phyloP scores from a whole-genome alignment of 2,113 vertebrate species.

The Alligator mississippiensis region DNA sequence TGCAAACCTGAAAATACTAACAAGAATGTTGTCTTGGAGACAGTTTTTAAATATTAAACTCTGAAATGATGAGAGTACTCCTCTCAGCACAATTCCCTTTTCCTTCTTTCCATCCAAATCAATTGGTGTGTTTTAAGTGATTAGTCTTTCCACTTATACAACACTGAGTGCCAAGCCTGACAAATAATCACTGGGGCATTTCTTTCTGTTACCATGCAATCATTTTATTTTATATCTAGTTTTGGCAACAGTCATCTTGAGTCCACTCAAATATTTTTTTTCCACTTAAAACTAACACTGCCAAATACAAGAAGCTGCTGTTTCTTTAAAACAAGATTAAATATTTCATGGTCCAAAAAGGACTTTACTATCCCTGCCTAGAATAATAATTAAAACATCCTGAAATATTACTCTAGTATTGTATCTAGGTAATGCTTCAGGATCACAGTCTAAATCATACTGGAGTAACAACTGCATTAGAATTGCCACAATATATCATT shows the following conservation, averaged over 20 bases:
- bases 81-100: background rate
- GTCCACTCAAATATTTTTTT: conserved; percentile 22
- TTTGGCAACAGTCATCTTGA: background rate
- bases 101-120: background rate
- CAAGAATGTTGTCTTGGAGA: background rate
- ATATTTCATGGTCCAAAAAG: conserved; percentile 56
- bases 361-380: background rate
- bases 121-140: background rate
- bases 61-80: background rate
- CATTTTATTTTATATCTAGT: background rate
- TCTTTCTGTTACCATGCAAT: background rate
- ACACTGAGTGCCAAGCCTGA: conserved; percentile 10
- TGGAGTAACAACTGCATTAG: conserved; percentile 20
- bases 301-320: conserved; percentile 41
- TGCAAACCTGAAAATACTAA: background rate
- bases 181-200: background rate
- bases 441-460: conserved; percentile 54
- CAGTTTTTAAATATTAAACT: background rate
- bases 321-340: conserved; percentile 54
- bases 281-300: conserved; percentile 39
- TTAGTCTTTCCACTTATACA: background rate
- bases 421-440: conserved; percentile 31
- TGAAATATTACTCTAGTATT: conserved; percentile 43
- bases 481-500: conserved; percentile 32
- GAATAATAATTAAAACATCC: conserved; percentile 37